A percentile compares a stretch with the other conserved stretches of the same genome.
Conservation (phyloP, 2,888 invertebrate genomes). For the Brachycybe producta region DNA sequence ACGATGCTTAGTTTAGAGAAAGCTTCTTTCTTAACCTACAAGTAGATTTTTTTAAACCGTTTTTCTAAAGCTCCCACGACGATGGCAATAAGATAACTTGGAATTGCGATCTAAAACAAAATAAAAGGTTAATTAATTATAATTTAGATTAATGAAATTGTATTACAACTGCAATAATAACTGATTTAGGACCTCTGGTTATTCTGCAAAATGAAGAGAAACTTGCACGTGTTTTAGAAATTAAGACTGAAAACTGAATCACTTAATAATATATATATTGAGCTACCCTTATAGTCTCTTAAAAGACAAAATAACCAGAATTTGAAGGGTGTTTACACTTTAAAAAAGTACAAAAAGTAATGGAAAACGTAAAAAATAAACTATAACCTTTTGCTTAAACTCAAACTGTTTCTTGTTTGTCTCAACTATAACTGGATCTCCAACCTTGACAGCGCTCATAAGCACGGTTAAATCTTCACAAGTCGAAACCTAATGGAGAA, state of each 20-base stretch:
- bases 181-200: background rate
- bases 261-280: background rate
- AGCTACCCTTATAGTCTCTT: background rate
- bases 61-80: constrained; percentile 67
- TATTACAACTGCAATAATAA: too few relatives aligned
- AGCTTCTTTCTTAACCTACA: constrained; percentile 1
- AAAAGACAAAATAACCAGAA: too few relatives aligned
- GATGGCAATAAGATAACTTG: constrained; percentile 77
- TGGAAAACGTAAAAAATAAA: too few relatives aligned
- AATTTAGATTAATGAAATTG: background rate
- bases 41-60: constrained; percentile 22
- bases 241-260: too few relatives aligned
- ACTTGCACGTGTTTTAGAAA: too few relatives aligned
- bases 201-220: background rate
- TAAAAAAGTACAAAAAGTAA: too few relatives aligned
- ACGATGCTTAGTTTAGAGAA: background rate
- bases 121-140: constrained; percentile 12
- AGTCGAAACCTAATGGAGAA: constrained; percentile 52
- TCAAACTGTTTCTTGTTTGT: constrained; percentile 39
- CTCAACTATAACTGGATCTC: constrained; percentile 33
- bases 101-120: constrained; percentile 63
- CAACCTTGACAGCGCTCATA: constrained; percentile 67
- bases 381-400: constrained; percentile 44
- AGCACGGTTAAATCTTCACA: constrained; percentile 62
- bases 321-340: too few relatives aligned